Base-by-base conservation (phyloP, 2,888 invertebrate species). In the Tachina grossa region DNA sequence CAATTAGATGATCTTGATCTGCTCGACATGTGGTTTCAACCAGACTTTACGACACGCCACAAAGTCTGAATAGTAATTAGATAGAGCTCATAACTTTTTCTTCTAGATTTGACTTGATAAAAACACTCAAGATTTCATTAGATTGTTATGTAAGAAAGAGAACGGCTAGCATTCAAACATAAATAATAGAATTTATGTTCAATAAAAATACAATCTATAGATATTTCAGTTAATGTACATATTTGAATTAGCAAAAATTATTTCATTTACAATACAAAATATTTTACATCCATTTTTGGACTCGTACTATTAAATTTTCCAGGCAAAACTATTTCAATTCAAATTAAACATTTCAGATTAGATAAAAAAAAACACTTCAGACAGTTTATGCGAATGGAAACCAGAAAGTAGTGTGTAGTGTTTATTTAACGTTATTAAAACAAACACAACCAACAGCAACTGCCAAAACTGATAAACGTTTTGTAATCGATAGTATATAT, bases 331-430 rank as follows among this genome's bases (percentile, higher is more conserved):
- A 57, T 68, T 77, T 68, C 8, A 11, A 49, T 47, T 14, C 43
- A 55, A 75, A 31, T 53, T 55, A 76, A 47, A 47, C 31, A 59
- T 16, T 39, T 43, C 3, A 68, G 68, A 77, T 77, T 59, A 78
- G 77, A 78, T 78, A 78, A 78, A 31, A 31, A 22, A 22, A 22
- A 49, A 49, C 11, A 68, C 31, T 49, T 49, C 39, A 43, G 63
- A 74, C 53, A 47, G 13, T 63, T 49, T 49, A 57, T 47, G 8
- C 10, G 19, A 41, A 53, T 53, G 68, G 51, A 14, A 68, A n/a
- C n/a, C 57, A 16, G 13, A 16, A 22, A 69, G 2, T n/a, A 4
- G 31, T 49, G 51, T 66, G 16, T 31, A 31, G 2, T 72, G 9
- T 65, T 77, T 49, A 57, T 65, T 65, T 22, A 45, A n/a, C 13